Evolutionary conservation across 2,888 invertebrate genomes (phyloP), one percentile per base, ranked within the genome.

Genomic region (Chalcosyrphus nemorum): DNA sequence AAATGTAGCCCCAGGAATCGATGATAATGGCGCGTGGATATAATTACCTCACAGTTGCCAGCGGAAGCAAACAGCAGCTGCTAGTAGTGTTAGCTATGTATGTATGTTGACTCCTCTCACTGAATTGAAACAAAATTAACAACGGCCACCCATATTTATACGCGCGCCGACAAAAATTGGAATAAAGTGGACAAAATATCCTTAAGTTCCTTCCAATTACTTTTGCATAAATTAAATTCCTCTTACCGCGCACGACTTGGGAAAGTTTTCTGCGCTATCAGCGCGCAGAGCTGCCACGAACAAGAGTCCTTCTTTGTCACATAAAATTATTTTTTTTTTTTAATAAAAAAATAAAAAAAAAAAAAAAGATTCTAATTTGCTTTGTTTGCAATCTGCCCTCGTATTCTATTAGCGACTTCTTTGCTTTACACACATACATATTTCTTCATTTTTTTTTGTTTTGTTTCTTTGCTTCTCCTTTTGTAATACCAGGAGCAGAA

Each of bases 351-450:
- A 29, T 1, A 29, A 5, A 7, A 38, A n/a, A 35, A 17, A 15
- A 56, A 32, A 57, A 47, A 50, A 57, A 59, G 19, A 19, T 45
- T 74, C 63, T 63, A 74, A 74, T 74, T 74, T 45, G 45, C 56
- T 74, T 74, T 74, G 74, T 74, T 74, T 74, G 63, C 74, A 54
- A 74, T 74, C 63, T 65, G 35, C 74, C 63, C 74, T 47, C 54
- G 63, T 65, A 74, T 74, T 74, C 74, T 74, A 65, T 65, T 74
- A 74, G 74, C 70, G 54, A 38, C 54, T 63, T 45, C n/a, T 63
- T 63, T 72, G 41, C 50, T 61, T 47, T 17, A 29, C 21, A 27
- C 5, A 7, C n/a, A n/a, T n/a, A n/a, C n/a, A n/a, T n/a, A n/a
- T n/a, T n/a, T n/a, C n/a, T 27, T 50, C 2, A 21, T 24, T 13